Evolutionary conservation across 2,888 invertebrate species (phyloP).

Genomic region (Ochropleura plecta): DNA sequence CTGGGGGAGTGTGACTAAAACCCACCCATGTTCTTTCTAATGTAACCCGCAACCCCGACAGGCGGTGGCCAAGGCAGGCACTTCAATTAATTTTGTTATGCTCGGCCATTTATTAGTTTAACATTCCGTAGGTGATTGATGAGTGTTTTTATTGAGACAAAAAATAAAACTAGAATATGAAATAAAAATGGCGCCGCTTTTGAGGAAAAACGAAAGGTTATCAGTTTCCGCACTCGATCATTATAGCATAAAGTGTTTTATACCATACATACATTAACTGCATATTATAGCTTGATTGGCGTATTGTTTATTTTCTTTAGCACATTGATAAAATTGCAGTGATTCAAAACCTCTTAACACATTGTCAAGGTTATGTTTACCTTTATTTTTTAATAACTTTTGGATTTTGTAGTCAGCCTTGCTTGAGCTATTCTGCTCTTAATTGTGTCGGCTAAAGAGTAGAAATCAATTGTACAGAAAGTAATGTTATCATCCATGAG

Average conservation of each 20-base stretch:
- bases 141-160: not conserved
- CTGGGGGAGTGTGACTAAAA: too few species aligned
- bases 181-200: not conserved
- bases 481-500: not conserved
- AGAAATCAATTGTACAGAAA: not conserved
- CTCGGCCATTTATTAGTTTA: not conserved
- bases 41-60: too few species aligned
- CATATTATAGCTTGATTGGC: not conserved
- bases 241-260: not conserved
- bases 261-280: not conserved
- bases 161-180: slow-evolving; percentile 4
- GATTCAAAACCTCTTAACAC: slow-evolving; percentile 21
- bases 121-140: not conserved
- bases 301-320: slow-evolving; percentile 8
- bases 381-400: not conserved
- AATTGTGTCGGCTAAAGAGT: not conserved
- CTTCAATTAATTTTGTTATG: not conserved
- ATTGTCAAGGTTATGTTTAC: slow-evolving; percentile 34
- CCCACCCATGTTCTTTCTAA: too few species aligned
- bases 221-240: not conserved
- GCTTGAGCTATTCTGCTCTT: not conserved
- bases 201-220: slow-evolving; percentile 24
- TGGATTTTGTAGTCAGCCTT: not conserved
- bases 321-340: slow-evolving; percentile 24
- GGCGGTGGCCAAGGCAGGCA: too few species aligned